A percentile compares a stretch with the other conserved stretches of the same genome.
These are phyloP conservation scores for Pachyseris speciosa DNA, from an alignment of 64 coral and sea anemone genomes.

Conservation along the genomic window DNA sequence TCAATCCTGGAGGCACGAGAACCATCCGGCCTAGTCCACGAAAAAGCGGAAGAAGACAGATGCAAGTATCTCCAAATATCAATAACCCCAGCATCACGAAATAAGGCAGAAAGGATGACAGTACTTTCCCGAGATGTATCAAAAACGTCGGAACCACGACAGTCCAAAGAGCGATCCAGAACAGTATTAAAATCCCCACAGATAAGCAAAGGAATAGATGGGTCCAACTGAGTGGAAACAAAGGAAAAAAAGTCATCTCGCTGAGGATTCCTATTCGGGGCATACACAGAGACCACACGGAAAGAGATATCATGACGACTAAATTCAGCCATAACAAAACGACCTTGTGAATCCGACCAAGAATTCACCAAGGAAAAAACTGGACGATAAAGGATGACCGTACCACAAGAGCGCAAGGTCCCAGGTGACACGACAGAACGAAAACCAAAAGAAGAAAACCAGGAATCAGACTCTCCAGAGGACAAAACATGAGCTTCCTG, in stretches of 20 bases:
- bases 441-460: constrained; percentile 10
- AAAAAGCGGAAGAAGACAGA: background rate
- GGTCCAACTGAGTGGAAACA: background rate
- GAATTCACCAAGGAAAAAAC: background rate
- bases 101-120: background rate
- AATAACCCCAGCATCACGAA: background rate
- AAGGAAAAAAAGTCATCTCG: background rate
- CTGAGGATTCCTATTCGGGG: background rate
- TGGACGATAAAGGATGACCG: background rate
- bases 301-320: background rate
- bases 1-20: background rate
- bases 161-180: background rate
- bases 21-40: background rate
- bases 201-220: background rate
- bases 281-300: background rate
- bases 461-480: background rate
- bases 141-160: background rate
- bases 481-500: constrained; percentile 60
- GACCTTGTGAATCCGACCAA: background rate
- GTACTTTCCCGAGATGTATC: background rate
- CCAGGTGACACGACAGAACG: background rate
- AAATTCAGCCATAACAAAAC: background rate
- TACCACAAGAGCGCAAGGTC: background rate
- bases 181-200: background rate
- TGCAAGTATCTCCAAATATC: background rate